phyloP scores from a whole-genome alignment of 2,797 vertebrate species.

The Lemur catta region DNA sequence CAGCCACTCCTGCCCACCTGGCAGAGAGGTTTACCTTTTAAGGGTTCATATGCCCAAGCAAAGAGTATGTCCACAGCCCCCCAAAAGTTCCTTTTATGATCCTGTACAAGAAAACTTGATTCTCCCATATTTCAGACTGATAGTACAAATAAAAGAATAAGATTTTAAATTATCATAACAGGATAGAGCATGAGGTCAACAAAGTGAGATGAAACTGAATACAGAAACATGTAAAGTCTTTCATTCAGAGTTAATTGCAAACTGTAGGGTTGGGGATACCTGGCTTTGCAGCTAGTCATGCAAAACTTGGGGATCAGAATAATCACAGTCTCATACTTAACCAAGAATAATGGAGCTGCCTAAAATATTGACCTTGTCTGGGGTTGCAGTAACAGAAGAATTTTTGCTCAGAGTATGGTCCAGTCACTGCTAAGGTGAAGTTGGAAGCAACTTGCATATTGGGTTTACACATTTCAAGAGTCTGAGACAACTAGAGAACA shows the following conservation, averaged over 20 bases:
- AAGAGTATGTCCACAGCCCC: not conserved
- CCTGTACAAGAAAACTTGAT: not conserved
- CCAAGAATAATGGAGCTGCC: not conserved
- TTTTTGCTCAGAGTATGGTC: not conserved
- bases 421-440: not conserved
- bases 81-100: not conserved
- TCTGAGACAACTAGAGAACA: not conserved
- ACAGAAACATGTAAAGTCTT: not conserved
- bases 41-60: not conserved
- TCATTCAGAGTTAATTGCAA: not conserved
- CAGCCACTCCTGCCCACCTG: not conserved
- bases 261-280: not conserved
- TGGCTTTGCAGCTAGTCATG: not conserved
- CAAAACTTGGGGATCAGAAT: not conserved
- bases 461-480: not conserved
- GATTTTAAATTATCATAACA: constrained; percentile 38
- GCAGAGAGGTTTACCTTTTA: constrained; percentile 2
- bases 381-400: not conserved
- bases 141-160: constrained; percentile 28
- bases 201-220: constrained; percentile 8
- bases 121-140: not conserved
- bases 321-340: not conserved
- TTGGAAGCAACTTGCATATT: not conserved
- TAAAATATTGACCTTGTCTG: not conserved
- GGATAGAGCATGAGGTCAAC: not conserved